Conservation (phyloP, 2,888 invertebrate genomes). For the Noctua pronuba region DNA sequence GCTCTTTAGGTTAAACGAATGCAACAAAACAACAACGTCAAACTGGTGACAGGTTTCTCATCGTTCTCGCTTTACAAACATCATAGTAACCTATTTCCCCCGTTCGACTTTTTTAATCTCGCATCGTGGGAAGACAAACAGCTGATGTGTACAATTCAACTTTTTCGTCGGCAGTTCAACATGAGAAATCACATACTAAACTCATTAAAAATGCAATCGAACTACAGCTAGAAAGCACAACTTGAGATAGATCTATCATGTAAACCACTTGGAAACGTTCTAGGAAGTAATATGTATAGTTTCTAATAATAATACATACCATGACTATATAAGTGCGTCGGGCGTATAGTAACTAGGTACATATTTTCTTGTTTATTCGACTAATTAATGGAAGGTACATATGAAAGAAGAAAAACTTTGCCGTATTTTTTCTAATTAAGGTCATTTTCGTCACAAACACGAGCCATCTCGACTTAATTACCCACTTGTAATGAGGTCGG, state of each 20-base stretch:
- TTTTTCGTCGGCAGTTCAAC: constrained; percentile 32
- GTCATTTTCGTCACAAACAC: constrained; percentile 23
- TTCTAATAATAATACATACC: neutral
- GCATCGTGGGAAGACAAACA: constrained; percentile 61
- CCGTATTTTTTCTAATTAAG: constrained; percentile 33
- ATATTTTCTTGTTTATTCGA: constrained; percentile 34
- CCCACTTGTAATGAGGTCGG: constrained; percentile 1
- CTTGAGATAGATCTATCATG: constrained; percentile 1
- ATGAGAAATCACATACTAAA: constrained; percentile 24
- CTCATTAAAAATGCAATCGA: constrained; percentile 35
- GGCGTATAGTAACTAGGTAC: neutral
- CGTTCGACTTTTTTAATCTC: constrained; percentile 63
- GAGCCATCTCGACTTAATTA: constrained; percentile 32
- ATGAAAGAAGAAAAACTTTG: constrained; percentile 4
- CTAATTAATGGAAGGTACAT: constrained; percentile 16
- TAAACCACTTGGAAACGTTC: constrained; percentile 1
- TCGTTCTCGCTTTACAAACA: constrained; percentile 45
- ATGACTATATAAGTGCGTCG: neutral
- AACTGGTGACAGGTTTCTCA: constrained; percentile 54
- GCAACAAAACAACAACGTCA: constrained; percentile 35
- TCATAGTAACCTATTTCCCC: constrained; percentile 63
- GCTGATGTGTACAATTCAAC: constrained; percentile 32
- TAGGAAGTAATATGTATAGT: constrained; percentile 11
- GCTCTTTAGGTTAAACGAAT: constrained; percentile 32
- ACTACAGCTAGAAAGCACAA: constrained; percentile 31